Conservation (phyloP, 2,888 invertebrate genomes). For the Aleiodes alternator region DNA sequence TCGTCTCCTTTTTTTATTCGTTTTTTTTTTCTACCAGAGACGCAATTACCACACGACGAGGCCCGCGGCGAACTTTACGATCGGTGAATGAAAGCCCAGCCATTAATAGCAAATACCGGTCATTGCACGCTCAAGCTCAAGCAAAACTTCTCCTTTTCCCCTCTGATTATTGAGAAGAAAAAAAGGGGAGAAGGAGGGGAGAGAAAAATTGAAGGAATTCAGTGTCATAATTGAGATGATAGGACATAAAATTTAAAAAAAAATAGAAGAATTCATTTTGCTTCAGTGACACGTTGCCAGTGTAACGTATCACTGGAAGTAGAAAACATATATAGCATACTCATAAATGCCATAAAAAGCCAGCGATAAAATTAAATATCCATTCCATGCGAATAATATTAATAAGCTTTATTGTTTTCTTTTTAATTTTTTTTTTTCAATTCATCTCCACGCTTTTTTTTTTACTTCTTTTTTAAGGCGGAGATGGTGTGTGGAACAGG, state of each 20-base stretch:
- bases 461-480: neutral
- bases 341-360: constrained; percentile 47
- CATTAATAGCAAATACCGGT: constrained; percentile 59
- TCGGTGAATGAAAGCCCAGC: constrained; percentile 55
- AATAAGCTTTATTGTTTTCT: constrained; percentile 44
- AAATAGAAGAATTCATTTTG: neutral
- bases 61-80: constrained; percentile 58
- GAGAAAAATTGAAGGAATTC: neutral
- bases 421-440: neutral
- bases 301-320: constrained; percentile 23
- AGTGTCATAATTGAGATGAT: neutral
- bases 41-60: constrained; percentile 54
- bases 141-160: neutral
- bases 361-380: constrained; percentile 51
- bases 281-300: neutral
- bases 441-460: neutral
- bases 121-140: constrained; percentile 45
- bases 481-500: constrained; percentile 49
- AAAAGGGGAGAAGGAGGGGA: no score
- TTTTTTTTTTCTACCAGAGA: constrained; percentile 43
- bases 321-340: constrained; percentile 26
- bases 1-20: neutral
- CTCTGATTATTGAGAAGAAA: neutral
- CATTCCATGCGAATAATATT: constrained; percentile 50
- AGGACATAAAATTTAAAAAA: neutral